phyloP scores from a whole-genome alignment of 2,113 vertebrate species.

The Chloropsis hardwickii region DNA sequence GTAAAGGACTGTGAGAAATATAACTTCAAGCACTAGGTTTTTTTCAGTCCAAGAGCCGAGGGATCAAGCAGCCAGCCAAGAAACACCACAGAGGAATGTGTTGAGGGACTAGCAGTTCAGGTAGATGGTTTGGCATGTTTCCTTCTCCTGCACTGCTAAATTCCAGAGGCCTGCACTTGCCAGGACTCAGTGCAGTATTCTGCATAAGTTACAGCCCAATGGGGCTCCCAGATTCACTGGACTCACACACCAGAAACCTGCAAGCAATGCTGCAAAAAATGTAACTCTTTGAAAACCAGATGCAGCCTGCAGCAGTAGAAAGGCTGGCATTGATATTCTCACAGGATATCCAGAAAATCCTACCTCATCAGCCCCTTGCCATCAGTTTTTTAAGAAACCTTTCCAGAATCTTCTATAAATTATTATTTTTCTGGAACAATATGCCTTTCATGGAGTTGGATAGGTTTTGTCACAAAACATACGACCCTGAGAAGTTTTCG shows the following conservation, averaged over 20 bases:
- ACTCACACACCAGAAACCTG: not conserved
- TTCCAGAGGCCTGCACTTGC: not conserved
- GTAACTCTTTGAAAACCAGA: not conserved
- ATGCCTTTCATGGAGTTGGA: not conserved
- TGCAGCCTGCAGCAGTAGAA: not conserved
- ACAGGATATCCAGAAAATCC: not conserved
- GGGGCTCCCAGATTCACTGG: not conserved
- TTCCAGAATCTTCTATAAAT: not conserved
- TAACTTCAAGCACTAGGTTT: not conserved
- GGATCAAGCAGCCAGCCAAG: conserved; percentile 19
- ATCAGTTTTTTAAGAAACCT: not conserved
- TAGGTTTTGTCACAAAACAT: not conserved
- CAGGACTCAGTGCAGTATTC: not conserved
- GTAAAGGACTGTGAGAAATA: not conserved
- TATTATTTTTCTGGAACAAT: not conserved
- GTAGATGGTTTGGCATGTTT: conserved; percentile 41
- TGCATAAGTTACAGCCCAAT: not conserved
- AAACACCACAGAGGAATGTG: conserved; percentile 40
- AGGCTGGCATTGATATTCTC: not conserved
- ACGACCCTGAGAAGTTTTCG: not conserved
- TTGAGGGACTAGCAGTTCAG: conserved; percentile 35
- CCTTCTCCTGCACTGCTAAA: not conserved
- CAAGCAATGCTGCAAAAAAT: not conserved
- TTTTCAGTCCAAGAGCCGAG: not conserved
- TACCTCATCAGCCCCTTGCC: not conserved